Evolutionary conservation across 2,113 vertebrate species (phyloP), one percentile per base, ranked within the genome.

Genomic region (Syngnathoides biaculeatus): DNA sequence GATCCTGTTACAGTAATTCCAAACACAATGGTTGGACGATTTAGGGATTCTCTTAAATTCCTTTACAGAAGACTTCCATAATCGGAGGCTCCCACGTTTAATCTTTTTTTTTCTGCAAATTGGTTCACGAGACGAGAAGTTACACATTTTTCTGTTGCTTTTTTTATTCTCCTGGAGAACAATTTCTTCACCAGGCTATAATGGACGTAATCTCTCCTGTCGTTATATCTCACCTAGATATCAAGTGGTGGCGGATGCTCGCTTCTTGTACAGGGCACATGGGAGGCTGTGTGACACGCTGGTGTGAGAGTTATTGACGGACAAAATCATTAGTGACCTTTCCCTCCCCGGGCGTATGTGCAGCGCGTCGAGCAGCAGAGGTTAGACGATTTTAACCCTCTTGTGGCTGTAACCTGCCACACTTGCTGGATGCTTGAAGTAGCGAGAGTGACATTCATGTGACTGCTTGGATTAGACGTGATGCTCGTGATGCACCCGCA

Each of bases 1-100:
- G 86, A 85, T 85, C 83, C 83, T 83, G 75, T 87, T 81, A 84
- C 77, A 65, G 69, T 88, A 84, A 89, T 82, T 79, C 71, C 74
- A 19, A 22, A 63, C 55, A 79, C 63, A 77, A 81, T 77, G 83
- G 86, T 79, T 73, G 72, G 69, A 47, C 48, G 26, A 77, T 79
- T 82, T 83, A 83, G 74, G 78, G 75, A 80, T 86, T 84, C 78
- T 62, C 67, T 72, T 65, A 72, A 85, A 84, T 86, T 78, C 55
- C 59, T 79, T 83, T 79, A 83, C 70, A 67, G 62, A 65, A 81
- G 73, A 50, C 71, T 72, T 52, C n/a, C 50, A 52, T 60, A 79
- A 66, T 62, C 60, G 64, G 5, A 40, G 64, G 43, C 76, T 80
- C 59, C 45, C 48, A 8, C 53, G 61, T 75, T 82, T 69, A 81